Base-by-base conservation (phyloP, 2,888 invertebrate genomes). In the Drosophila barbarae region DNA sequence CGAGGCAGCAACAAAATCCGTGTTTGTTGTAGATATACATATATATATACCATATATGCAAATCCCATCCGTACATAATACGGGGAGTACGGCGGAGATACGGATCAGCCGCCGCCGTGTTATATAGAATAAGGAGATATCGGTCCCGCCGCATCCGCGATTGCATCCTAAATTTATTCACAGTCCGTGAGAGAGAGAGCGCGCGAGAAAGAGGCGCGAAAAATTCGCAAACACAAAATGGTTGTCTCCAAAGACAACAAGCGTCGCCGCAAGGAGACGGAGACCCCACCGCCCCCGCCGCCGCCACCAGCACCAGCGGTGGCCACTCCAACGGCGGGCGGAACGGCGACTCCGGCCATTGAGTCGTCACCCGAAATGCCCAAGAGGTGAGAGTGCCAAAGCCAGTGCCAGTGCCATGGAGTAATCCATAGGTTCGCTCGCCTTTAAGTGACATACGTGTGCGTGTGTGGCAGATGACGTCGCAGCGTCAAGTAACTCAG, bases 191-290 rank as follows among this genome's bases (percentile, higher is more conserved):
- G 18, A 18, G 18, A 18, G 18, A 50, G 32, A 56, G 51, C 47
- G 38, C 69, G 57, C 68, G 69, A 73, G 85, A 73, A 80, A 80
- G 79, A 85, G 84, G 79, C 79, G 79, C 85, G 78, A 80, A 80
- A 79, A 84, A 56, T 74, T 81, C 50, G 78, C 79, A 57, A 57
- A 79, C 63, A 26, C 80, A 85, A 88, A 86, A 90, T 90, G 90
- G 90, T 90, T 84, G 89, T 90, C 72, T 90, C 90, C 56, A 88
- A 88, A 87, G 88, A 88, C 78, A 87, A 86, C 81, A 90, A 90
- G 86, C 88, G 87, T 74, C 88, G 88, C 69, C 82, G 88, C 71
- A 88, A 88, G 84, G 89, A 89, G 74, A 76, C 85, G 12, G 81
- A 82, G 68, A 86, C 81, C 51, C 82, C 81, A 63, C 85, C 89